Evolutionary conservation across 64 coral and sea anemone species (phyloP).

Genomic region (Stichodactyla mertensii): DNA sequence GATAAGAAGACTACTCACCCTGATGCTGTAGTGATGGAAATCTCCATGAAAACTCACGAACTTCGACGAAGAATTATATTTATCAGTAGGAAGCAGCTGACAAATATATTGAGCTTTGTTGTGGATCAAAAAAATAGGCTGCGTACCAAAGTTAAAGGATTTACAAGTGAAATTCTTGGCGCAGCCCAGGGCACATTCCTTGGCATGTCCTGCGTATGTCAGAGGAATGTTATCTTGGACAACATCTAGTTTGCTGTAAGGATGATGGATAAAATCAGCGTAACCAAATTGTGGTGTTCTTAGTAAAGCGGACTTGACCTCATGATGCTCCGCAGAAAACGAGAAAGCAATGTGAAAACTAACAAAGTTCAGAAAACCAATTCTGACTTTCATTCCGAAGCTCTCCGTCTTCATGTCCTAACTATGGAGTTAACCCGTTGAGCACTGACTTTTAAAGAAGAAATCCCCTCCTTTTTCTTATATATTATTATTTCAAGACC

Average conservation of each 20-base stretch:
- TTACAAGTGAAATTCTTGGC: neutral
- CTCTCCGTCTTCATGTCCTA: too few species aligned
- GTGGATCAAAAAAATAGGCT: neutral
- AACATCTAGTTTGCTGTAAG: neutral
- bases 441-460: too few species aligned
- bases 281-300: neutral
- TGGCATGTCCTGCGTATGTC: neutral
- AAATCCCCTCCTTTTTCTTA: too few species aligned
- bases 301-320: too few species aligned
- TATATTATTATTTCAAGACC: too few species aligned
- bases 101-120: neutral
- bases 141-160: neutral
- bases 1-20: neutral
- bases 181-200: neutral
- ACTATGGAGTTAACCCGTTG: too few species aligned
- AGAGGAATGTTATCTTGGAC: neutral
- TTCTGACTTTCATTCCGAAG: too few species aligned
- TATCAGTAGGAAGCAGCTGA: neutral
- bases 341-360: too few species aligned
- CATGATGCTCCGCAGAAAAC: too few species aligned
- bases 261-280: neutral
- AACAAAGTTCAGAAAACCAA: too few species aligned
- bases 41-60: neutral
- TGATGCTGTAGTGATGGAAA: neutral
- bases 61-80: neutral